Percentiles rank a stretch among this genome's conserved stretches.
phyloP scores from a whole-genome alignment of 2,888 invertebrate species.

The Thecocarcelia acutangulata region DNA sequence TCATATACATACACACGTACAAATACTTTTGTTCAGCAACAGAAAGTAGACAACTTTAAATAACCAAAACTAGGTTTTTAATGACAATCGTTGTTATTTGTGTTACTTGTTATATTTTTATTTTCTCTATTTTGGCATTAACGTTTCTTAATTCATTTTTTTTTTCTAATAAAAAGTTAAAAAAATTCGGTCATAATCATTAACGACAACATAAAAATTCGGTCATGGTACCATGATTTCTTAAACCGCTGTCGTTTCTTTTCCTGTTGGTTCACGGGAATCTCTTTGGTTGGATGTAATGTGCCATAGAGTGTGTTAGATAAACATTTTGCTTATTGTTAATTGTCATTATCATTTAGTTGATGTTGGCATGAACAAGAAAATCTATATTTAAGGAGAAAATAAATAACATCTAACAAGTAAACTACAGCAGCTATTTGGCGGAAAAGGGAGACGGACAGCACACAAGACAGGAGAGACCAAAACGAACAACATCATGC shows the following conservation, averaged over 20 bases:
- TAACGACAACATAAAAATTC: slow-evolving; percentile 46
- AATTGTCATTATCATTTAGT: slow-evolving; percentile 1
- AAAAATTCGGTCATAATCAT: slow-evolving; percentile 65
- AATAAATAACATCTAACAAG: too few relatives aligned
- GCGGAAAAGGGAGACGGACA: too few relatives aligned
- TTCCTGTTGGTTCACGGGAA: slow-evolving; percentile 10
- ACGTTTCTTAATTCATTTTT: neutral
- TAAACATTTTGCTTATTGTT: slow-evolving; percentile 1
- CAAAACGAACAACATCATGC: too few relatives aligned
- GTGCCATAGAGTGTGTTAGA: slow-evolving; percentile 16
- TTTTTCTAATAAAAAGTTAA: slow-evolving; percentile 48
- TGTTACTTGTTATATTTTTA: neutral
- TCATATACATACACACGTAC: slow-evolving; percentile 2
- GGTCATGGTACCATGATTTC: slow-evolving; percentile 56
- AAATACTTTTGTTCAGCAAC: slow-evolving; percentile 31
- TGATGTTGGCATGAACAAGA: neutral
- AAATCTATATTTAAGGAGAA: too few relatives aligned
- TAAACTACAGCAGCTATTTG: too few relatives aligned
- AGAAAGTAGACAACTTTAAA: slow-evolving; percentile 7
- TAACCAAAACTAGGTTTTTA: slow-evolving; percentile 56
- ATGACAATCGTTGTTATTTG: slow-evolving; percentile 24
- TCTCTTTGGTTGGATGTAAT: slow-evolving; percentile 18
- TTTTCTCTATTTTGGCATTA: slow-evolving; percentile 2
- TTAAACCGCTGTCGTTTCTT: slow-evolving; percentile 3
- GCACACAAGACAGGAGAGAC: too few relatives aligned